A percentile compares a stretch with the other conserved stretches of the same genome.
Conservation (phyloP, 2,797 vertebrate genomes). For the Lepidocolaptes lacrymiger region DNA sequence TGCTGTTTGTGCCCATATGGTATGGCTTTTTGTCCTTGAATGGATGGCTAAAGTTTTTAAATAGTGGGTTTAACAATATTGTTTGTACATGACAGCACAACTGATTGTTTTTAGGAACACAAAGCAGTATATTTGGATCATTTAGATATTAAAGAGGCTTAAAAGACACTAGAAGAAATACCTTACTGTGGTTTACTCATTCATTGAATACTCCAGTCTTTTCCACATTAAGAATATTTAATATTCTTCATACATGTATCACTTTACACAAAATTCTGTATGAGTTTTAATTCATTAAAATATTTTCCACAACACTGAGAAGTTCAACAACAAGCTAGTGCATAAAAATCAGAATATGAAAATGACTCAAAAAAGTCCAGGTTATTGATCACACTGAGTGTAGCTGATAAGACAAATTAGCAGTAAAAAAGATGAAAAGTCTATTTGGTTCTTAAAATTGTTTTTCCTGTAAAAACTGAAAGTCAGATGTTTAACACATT, state of each 20-base stretch:
- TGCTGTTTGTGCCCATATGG: background rate
- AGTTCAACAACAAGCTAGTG: background rate
- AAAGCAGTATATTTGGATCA: background rate
- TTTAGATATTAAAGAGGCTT: conserved; percentile 22
- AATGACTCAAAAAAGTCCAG: background rate
- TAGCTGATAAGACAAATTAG: background rate
- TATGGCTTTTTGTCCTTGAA: background rate
- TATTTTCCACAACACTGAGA: background rate
- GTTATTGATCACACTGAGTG: background rate
- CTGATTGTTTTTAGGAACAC: conserved; percentile 31
- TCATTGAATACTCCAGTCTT: background rate
- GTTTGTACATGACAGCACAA: conserved; percentile 28
- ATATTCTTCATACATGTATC: background rate
- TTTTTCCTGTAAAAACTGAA: background rate
- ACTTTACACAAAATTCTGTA: background rate
- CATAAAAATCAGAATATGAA: background rate
- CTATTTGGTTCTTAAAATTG: background rate
- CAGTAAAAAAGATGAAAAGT: conserved; percentile 7
- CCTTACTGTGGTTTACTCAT: background rate
- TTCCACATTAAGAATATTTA: conserved; percentile 2
- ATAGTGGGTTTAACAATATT: background rate
- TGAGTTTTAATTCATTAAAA: background rate
- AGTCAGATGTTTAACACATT: background rate
- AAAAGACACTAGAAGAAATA: conserved; percentile 20
- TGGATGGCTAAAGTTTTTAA: background rate